Evolutionary conservation across 1,140 invertebrate genomes (phyloP), one percentile per base, ranked within the genome.

Genomic region (Drosophila sechellia): DNA sequence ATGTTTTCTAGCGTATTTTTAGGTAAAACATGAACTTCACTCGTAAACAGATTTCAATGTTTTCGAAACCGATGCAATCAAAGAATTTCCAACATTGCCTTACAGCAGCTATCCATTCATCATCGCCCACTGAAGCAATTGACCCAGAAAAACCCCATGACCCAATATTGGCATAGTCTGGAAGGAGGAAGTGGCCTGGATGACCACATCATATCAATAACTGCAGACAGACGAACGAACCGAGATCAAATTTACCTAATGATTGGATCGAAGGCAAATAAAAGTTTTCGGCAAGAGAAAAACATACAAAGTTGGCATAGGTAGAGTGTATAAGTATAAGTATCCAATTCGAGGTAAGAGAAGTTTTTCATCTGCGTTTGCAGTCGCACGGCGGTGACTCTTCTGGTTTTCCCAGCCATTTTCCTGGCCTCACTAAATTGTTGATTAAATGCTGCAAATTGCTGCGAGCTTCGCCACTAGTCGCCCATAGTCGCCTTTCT

Each of bases 401-500:
- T 46, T 20, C 42, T 60, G 20, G 20, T 42, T 20, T 48, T 61
- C 5, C 17, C 42, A 39, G 50, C 17, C 34, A 20, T 54, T 34
- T 71, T 57, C 27, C 68, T 40, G 45, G 31, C 17, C 34, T 20
- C 59, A 65, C 74, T 83, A 83, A 83, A 83, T 83, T 83, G 79
- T 70, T 70, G 76, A 84, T 83, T 71, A 83, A 83, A 78, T 73
- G 79, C 49, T 77, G 54, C 52, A 53, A 61, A 79, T 79, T 74
- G 77, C n/a, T 49, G 59, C 55, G 20, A 57, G 17, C 6, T 31
- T 17, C 25, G 56, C 17, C 45, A 25, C 49, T 8, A 22, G 20
- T 3, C 20, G 1, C 31, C 6, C 58, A 35, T 61, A 25, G 55
- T 35, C 27, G 22, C 13, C 13, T 43, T 50, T 39, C 49, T 11